Base-by-base conservation (phyloP, 2,113 vertebrate genomes). In the Raphicerus campestris region DNA sequence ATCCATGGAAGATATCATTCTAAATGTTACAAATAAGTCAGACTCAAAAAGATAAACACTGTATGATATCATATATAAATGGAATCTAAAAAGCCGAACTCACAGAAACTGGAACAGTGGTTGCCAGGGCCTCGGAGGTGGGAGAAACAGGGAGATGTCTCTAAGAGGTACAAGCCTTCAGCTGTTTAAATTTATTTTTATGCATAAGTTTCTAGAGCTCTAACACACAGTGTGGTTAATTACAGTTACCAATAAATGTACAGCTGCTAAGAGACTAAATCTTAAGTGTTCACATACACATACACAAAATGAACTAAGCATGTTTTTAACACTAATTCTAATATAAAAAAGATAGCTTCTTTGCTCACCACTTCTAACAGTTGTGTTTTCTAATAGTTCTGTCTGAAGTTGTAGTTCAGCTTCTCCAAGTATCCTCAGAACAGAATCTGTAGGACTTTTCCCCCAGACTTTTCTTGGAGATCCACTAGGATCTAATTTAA, bases 351-450 rank as follows among this genome's bases (percentile, higher is more conserved):
- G 86, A 10, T 47, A 63, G 7, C 91, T 96, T 89, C n/a, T 82
- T n/a, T 84, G 4, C 98, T 99, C 96, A 99, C 99, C 98, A 87
- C 81, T 98, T 88, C 70, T 90, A 93, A 97, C 49, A 77, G 98
- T 97, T 94, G 96, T 87, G 1, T 98, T 98, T 95, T 99, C 99
- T n/a, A 99, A 97, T 28, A 98, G 93, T 97, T 99, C 99, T 0
- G 99, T 99, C 93, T 99, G 99, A 42, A 99, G 98, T 97, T 99
- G 99, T 89, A 99, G 98, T 91, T 99, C 99, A 42, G 99, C 99
- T 98, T 99, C 99, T 96, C 99, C 99, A 10, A 99, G 99, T 61
- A 99, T 98, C 96, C 98, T 99, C 56, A 99, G 96, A 96, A 99
- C 99, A 56, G 99, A 99, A 78, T 99, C 98, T 85, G 98, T 99